A percentile compares a stretch with the other conserved stretches of the same genome.
These are phyloP conservation scores for Phataginus tricuspis DNA, from an alignment of 2,797 vertebrate genomes.

Conservation along the genomic window DNA sequence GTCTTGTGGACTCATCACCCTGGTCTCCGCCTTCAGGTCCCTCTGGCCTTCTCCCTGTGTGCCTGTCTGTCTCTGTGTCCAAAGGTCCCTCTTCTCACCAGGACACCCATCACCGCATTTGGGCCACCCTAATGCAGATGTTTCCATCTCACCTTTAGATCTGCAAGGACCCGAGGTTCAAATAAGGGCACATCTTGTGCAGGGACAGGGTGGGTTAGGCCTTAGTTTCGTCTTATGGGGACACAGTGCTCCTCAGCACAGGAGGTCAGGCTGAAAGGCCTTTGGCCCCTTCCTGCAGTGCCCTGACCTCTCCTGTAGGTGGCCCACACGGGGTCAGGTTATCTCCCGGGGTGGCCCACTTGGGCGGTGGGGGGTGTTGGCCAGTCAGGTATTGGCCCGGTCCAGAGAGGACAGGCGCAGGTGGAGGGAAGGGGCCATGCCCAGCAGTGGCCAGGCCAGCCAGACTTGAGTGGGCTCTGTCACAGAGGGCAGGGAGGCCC, in stretches of 20 bases:
- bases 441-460: too few species aligned
- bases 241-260: not conserved
- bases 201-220: accelerated
- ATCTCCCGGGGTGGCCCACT: not conserved
- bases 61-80: not conserved
- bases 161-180: not conserved
- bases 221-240: not conserved
- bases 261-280: too few species aligned
- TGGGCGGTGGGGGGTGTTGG: not conserved
- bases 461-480: not conserved
- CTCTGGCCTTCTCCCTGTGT: not conserved
- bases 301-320: not conserved
- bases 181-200: not conserved
- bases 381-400: not conserved
- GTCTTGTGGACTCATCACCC: not conserved
- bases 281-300: not conserved
- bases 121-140: not conserved
- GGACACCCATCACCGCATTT: not conserved
- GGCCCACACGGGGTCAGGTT: accelerated
- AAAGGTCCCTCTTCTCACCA: not conserved
- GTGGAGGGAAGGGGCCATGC: not conserved
- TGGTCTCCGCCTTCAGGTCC: not conserved
- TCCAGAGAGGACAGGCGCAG: not conserved
- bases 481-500: not conserved
- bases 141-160: not conserved